These are phyloP conservation scores for Macroramphosus scolopax DNA, from an alignment of 2,797 vertebrate species.

Conservation along the genomic window DNA sequence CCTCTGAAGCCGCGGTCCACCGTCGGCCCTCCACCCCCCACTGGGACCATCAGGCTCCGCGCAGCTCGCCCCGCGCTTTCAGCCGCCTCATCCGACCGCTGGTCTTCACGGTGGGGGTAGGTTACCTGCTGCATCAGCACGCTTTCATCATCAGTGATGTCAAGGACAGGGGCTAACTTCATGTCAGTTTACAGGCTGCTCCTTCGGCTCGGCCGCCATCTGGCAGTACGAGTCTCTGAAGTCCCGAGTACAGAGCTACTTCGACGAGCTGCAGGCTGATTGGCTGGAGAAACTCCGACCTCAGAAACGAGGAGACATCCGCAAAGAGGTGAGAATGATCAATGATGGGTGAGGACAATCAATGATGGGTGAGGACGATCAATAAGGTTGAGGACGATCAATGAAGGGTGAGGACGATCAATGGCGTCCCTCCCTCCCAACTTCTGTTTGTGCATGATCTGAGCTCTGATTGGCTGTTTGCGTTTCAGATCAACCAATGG, in stretches of 20 bases:
- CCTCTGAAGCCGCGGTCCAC: conserved; percentile 27
- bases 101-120: conserved; percentile 90
- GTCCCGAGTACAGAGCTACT: conserved; percentile 86
- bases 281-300: conserved; percentile 89
- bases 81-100: conserved; percentile 83
- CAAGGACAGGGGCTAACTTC: conserved; percentile 43
- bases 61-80: conserved; percentile 65
- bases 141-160: not conserved
- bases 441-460: too few species aligned
- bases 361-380: too few species aligned
- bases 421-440: too few species aligned
- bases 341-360: too few species aligned
- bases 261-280: conserved; percentile 82
- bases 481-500: conserved; percentile 92
- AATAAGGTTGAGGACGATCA: too few species aligned
- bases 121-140: not conserved
- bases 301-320: conserved; percentile 84
- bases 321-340: conserved; percentile 81
- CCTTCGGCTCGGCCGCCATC: conserved; percentile 89
- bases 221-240: conserved; percentile 96
- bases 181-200: conserved; percentile 93
- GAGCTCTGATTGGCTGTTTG: conserved; percentile 30
- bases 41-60: conserved; percentile 51
- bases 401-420: too few species aligned
- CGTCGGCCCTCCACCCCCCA: conserved; percentile 63